Conservation (phyloP, 2,888 invertebrate species). For the Chaetogeoica ovagalla region DNA sequence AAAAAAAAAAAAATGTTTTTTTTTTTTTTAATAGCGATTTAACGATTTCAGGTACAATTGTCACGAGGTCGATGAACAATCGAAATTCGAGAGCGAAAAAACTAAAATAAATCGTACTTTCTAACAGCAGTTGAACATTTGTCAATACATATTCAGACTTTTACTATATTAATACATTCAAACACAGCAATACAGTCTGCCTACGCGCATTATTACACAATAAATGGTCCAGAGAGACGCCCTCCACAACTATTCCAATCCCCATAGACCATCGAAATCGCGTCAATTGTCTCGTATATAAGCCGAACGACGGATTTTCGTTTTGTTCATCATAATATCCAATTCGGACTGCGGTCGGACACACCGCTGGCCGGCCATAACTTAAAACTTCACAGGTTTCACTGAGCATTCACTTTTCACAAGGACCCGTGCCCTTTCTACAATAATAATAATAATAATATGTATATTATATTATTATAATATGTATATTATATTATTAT, state of each 20-base stretch:
- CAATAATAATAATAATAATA: background rate
- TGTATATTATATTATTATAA: background rate
- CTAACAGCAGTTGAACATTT: background rate
- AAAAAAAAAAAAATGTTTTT: background rate
- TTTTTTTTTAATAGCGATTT: too few relatives aligned
- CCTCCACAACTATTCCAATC: background rate
- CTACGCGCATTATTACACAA: background rate
- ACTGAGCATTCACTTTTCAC: slow-evolving; percentile 2
- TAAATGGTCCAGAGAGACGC: background rate
- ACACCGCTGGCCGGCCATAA: too few relatives aligned
- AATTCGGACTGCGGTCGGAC: background rate
- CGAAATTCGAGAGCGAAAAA: background rate
- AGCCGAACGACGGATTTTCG: too few relatives aligned
- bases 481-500: background rate
- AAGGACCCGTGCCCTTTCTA: background rate
- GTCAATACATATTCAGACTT: too few relatives aligned
- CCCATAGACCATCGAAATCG: too few relatives aligned
- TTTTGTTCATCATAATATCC: too few relatives aligned
- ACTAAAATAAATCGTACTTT: slow-evolving; percentile 5
- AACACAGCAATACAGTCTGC: background rate
- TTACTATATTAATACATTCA: too few relatives aligned
- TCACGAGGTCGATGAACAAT: background rate
- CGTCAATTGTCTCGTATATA: too few relatives aligned
- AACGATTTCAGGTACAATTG: background rate
- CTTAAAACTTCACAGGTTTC: too few relatives aligned